phyloP scores from a whole-genome alignment of 2,888 invertebrate species.

The Pristionchus entomophagus region DNA sequence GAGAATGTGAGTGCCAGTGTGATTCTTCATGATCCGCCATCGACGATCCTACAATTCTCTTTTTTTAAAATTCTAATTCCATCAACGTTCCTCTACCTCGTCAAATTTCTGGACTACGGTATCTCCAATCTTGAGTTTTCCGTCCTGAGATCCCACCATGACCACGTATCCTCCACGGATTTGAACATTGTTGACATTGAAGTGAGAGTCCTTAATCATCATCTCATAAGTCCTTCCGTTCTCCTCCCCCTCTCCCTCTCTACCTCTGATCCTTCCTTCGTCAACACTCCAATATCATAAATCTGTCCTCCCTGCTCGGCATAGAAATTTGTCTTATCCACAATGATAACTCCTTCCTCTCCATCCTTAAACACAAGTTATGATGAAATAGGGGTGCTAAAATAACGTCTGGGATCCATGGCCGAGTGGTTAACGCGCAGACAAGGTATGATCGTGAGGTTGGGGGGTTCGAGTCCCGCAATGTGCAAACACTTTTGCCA shows the following conservation, averaged over 20 bases:
- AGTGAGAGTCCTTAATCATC: conserved; percentile 83
- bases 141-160: conserved; percentile 92
- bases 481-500: too few relatives aligned
- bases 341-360: conserved; percentile 90
- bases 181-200: conserved; percentile 86
- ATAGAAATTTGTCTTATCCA: conserved; percentile 93
- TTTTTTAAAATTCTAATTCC: background rate
- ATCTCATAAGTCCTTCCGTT: background rate
- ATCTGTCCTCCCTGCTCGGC: conserved; percentile 99
- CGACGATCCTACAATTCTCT: conserved; percentile 82
- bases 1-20: conserved; percentile 96
- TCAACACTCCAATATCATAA: conserved; percentile 92
- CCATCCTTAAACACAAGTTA: conserved; percentile 80
- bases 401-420: too few relatives aligned
- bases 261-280: conserved; percentile 85
- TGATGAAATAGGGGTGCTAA: too few relatives aligned
- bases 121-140: conserved; percentile 87
- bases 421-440: too few relatives aligned
- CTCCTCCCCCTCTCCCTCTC: background rate
- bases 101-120: conserved; percentile 88
- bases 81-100: conserved; percentile 77
- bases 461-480: too few relatives aligned
- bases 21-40: conserved; percentile 96
- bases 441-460: too few relatives aligned
- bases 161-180: conserved; percentile 91